These are phyloP conservation scores for Setipinna tenuifilis DNA, from an alignment of 2,797 vertebrate species.

Conservation along the genomic window DNA sequence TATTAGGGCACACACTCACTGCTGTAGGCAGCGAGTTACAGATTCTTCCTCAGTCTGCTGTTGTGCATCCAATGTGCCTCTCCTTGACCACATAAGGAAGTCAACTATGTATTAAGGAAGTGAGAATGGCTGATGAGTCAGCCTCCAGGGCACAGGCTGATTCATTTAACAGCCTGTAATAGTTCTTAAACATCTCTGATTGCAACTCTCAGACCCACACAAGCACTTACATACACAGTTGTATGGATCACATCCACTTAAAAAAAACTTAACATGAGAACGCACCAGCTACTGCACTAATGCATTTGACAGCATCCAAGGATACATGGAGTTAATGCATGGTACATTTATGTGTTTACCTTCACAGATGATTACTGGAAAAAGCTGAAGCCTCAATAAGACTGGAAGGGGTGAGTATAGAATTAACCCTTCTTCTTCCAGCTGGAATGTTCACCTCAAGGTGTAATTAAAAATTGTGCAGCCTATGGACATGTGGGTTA, in stretches of 20 bases:
- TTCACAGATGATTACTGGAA: constrained; percentile 2
- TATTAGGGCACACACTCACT: background rate
- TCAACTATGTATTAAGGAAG: constrained; percentile 18
- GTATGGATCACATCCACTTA: constrained; percentile 6
- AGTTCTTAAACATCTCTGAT: constrained; percentile 24
- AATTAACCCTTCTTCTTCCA: constrained; percentile 8
- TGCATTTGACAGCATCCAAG: background rate
- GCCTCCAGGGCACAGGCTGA: constrained; percentile 8
- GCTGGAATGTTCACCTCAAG: background rate
- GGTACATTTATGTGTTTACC: background rate
- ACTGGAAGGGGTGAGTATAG: background rate
- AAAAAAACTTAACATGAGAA: background rate
- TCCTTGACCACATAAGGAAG: constrained; percentile 15
- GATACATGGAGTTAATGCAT: background rate
- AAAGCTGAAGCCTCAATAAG: background rate
- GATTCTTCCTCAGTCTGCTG: background rate
- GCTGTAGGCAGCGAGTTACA: background rate
- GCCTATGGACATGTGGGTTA: background rate
- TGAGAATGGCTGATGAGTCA: constrained; percentile 22
- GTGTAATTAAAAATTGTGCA: constrained; percentile 14
- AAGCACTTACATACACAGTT: constrained; percentile 13
- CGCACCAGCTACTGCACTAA: background rate
- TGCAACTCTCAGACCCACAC: constrained; percentile 4
- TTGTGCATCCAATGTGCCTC: background rate
- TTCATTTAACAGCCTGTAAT: constrained; percentile 14